Conservation (phyloP, 2,797 vertebrate genomes). For the Xiphophorus birchmanni region DNA sequence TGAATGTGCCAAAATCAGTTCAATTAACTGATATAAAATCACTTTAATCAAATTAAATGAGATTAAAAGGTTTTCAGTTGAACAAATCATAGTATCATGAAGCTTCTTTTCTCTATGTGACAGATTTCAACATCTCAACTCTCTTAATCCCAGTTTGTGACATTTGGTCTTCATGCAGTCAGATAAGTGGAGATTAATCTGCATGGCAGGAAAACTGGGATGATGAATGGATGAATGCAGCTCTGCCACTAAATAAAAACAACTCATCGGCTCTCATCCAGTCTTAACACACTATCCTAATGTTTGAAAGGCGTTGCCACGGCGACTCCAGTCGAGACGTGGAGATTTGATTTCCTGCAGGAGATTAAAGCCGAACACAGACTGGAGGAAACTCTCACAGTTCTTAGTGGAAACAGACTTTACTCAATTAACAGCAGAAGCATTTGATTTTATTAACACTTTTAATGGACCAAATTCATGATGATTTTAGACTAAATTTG, state of each 20-base stretch:
- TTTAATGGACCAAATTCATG: neutral
- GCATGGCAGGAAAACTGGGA: slow-evolving; percentile 13
- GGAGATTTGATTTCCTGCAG: neutral
- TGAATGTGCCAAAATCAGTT: neutral
- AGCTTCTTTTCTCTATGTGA: neutral
- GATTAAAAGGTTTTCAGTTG: neutral
- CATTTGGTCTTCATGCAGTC: slow-evolving; percentile 4
- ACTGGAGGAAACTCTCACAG: too few species aligned
- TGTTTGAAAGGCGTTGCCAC: neutral
- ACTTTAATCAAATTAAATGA: neutral
- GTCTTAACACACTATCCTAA: neutral
- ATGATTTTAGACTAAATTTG: too few species aligned
- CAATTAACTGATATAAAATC: neutral
- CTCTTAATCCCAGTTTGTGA: slow-evolving; percentile 26
- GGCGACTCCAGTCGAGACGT: neutral
- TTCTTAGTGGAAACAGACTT: neutral
- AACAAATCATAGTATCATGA: neutral
- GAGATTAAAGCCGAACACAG: too few species aligned
- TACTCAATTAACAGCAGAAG: too few species aligned
- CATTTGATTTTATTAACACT: too few species aligned
- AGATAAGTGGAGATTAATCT: slow-evolving; percentile 44
- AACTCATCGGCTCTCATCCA: neutral
- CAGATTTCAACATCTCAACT: neutral
- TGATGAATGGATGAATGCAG: slow-evolving; percentile 29
- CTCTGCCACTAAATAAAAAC: neutral